Conservation (phyloP, 2,888 invertebrate species). For the Mactromeris polynyma region DNA sequence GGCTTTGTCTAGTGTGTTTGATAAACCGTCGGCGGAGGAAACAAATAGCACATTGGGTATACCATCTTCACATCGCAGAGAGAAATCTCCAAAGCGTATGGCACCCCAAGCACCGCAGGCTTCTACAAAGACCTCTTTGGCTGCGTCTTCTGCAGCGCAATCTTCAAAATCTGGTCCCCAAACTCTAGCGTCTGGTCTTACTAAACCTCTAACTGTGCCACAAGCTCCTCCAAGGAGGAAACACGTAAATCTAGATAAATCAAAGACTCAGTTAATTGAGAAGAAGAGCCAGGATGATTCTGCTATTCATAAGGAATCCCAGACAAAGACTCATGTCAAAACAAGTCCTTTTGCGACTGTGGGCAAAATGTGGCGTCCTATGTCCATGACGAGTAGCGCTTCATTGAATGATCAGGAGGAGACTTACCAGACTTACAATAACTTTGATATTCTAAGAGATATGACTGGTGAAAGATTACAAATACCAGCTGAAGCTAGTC, state of each 20-base stretch:
- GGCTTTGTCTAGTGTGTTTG: conserved; percentile 79
- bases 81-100: conserved; percentile 59
- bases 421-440: conserved; percentile 67
- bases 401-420: conserved; percentile 62
- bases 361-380: conserved; percentile 81
- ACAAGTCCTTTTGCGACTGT: conserved; percentile 81
- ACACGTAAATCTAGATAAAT: conserved; percentile 22
- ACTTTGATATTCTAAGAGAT: conserved; percentile 73
- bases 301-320: conserved; percentile 53
- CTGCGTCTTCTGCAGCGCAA: conserved; percentile 37
- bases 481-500: conserved; percentile 5
- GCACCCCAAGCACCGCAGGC: conserved; percentile 53
- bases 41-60: conserved; percentile 2
- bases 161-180: conserved; percentile 28
- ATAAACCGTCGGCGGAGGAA: conserved; percentile 40
- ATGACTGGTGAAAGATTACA: conserved; percentile 55
- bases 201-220: conserved; percentile 45
- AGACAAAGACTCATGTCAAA: conserved; percentile 63
- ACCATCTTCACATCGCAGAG: conserved; percentile 25
- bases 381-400: conserved; percentile 73
- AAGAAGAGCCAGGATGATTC: conserved; percentile 75
- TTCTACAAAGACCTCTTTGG: conserved; percentile 24
- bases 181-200: conserved; percentile 24
- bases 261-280: conserved; percentile 33
- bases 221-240: conserved; percentile 54